phyloP scores from a whole-genome alignment of 2,888 invertebrate species.

The Campoplex nolae region DNA sequence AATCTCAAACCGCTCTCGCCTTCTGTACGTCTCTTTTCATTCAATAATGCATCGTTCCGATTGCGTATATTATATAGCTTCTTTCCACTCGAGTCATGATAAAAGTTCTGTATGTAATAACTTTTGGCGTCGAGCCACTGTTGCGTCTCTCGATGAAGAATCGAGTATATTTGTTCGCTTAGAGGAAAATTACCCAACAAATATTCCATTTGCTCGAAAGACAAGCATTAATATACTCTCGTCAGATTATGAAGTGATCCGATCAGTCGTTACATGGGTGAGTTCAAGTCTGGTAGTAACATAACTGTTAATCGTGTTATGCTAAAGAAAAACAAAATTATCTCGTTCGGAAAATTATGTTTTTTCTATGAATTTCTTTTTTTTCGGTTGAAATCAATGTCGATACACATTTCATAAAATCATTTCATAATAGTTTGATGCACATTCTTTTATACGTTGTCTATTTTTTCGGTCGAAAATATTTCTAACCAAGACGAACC shows the following conservation, averaged over 20 bases:
- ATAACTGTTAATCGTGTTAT: not conserved
- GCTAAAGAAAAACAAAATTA: not conserved
- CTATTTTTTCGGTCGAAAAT: not conserved
- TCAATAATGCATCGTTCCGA: conserved; percentile 26
- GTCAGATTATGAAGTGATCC: not conserved
- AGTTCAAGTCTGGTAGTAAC: conserved; percentile 15
- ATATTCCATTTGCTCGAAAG: too few relatives aligned
- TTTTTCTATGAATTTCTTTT: not conserved
- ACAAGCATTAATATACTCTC: too few relatives aligned
- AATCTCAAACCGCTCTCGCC: not conserved
- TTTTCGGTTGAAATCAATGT: not conserved
- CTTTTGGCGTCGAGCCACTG: too few relatives aligned
- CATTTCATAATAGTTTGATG: not conserved
- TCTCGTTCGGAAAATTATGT: not conserved
- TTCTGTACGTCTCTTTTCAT: not conserved
- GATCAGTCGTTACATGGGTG: conserved; percentile 1
- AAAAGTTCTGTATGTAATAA: conserved; percentile 9
- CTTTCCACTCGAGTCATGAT: conserved; percentile 3
- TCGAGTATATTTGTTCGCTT: conserved; percentile 22
- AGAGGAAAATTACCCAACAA: conserved; percentile 44
- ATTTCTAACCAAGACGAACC: not conserved
- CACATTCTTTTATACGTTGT: not conserved
- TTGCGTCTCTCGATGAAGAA: not conserved
- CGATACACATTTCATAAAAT: not conserved
- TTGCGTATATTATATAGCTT: conserved; percentile 36